Base-by-base conservation (phyloP, 53 echinoderm and acorn worm species). In the Paelopatides confundens region DNA sequence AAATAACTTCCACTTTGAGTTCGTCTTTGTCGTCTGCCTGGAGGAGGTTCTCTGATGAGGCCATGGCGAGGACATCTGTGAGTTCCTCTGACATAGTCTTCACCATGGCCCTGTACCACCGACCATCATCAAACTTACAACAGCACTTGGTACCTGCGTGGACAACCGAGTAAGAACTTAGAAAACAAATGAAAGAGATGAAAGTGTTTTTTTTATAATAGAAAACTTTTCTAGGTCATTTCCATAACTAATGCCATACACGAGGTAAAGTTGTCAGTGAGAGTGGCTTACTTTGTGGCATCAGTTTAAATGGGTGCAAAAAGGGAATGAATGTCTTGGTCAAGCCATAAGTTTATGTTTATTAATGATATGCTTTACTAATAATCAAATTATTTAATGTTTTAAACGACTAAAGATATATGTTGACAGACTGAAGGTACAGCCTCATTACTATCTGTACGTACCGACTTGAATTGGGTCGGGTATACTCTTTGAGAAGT, bases 91-190 rank as follows among this genome's bases (percentile, higher is more conserved):
- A 87, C 5, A 95, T 49, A 3, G 90, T 86, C 87, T 87, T 96
- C 69, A 94, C 84, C 39, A 91, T 84, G 32, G 64, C 94, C 13
- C 96, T 76, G 85, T 96, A 96, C 96, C 96, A 96, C 32, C 87
- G 89, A n/a, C 89, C 88, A 68, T 96, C 96, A 49, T 88, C 88
- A 77, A 85, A 96, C 58, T 94, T 88, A 78, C 96, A 94, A 70
- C 94, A 90, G 48, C 88, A 91, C 31, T 90, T 86, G 5, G 88
- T 76, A 43, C 89, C 96, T 96, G 51, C 4, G 3, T 32, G 26
- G 34, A 12, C 29, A 67, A 36, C 11, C n/a, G n/a, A 0, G n/a
- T n/a, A n/a, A n/a, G n/a, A n/a, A n/a, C n/a, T n/a, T n/a, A n/a
- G n/a, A n/a, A n/a, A n/a, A n/a, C n/a, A n/a, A n/a, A n/a, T n/a